Evolutionary conservation across 2,113 vertebrate species (phyloP), one percentile per base, ranked within the genome.

Genomic region (Glareola pratincola): DNA sequence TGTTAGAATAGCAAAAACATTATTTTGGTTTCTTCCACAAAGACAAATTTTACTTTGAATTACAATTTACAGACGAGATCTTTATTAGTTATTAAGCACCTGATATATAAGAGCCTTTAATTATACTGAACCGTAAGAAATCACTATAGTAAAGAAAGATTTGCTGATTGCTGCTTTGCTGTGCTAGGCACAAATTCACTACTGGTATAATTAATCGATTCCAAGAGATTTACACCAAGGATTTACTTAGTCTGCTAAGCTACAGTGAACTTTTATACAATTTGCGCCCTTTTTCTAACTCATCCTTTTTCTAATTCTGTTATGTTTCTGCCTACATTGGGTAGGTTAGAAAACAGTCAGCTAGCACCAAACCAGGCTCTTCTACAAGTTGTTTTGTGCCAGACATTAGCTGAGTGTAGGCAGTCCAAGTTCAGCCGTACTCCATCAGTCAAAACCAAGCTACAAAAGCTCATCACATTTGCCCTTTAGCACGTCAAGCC

Each of bases 101-200:
- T 92, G 83, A 92, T 83, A 88, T 79, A 68, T 85, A 96, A 91
- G 45, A 66, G 32, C 67, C 85, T 84, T 96, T 94, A 95, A 95
- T 95, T 89, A 92, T 23, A 80, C 36, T 64, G 76, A 90, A 96
- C 71, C 56, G 60, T 73, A 81, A 90, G 75, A 95, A 92, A 94
- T 90, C 75, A 71, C 92, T 62, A 77, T 27, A 79, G 64, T 56
- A 87, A 94, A 94, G 92, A 67, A 97, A 93, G 91, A 91, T 92
- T 72, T 97, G 90, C 85, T 79, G 92, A 94, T 92, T 95, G 77
- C 84, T 92, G 86, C 86, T 94, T 90, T 93, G 90, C 92, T 94
- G 86, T n/a, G 83, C 72, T 91, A 92, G 76, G 92, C 91, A 96
- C 89, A 96, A 94, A 95, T 97, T 96, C 83, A 80, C 75, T 92